Evolutionary conservation across 1,140 invertebrate species (phyloP).

Genomic region (Mactra quadrangularis): DNA sequence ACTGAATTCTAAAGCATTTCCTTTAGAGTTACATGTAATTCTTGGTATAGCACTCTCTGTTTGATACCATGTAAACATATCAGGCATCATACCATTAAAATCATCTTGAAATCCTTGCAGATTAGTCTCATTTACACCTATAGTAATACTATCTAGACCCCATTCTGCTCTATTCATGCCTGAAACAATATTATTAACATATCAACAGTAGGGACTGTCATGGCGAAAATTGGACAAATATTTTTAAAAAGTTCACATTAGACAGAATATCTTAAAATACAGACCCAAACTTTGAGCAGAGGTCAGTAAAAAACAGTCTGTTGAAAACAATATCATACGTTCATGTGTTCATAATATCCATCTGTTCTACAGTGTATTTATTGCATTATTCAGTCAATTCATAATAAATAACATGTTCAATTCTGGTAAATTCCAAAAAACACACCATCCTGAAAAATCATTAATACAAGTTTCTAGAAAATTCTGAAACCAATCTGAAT

Average conservation of each 20-base stretch:
- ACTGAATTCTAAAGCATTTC: slow-evolving; percentile 81
- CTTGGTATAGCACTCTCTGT: slow-evolving; percentile 81
- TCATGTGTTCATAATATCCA: no score
- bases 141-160: slow-evolving; percentile 83
- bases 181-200: slow-evolving; percentile 49
- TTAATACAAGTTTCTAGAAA: no score
- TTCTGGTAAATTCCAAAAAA: no score
- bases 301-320: no score
- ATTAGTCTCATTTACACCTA: slow-evolving; percentile 82
- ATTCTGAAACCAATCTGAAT: neutral
- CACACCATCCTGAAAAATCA: no score
- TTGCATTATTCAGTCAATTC: no score
- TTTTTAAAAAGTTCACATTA: no score
- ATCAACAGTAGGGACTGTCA: neutral
- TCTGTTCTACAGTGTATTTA: no score
- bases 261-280: no score
- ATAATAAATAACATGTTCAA: no score
- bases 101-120: slow-evolving; percentile 81
- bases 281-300: no score
- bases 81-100: slow-evolving; percentile 79
- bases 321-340: no score
- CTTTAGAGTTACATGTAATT: slow-evolving; percentile 78
- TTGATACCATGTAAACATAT: slow-evolving; percentile 81
- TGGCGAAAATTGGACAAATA: neutral
- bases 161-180: slow-evolving; percentile 80